phyloP scores from a whole-genome alignment of 2,797 vertebrate species.

The Clarias laeviceps region DNA sequence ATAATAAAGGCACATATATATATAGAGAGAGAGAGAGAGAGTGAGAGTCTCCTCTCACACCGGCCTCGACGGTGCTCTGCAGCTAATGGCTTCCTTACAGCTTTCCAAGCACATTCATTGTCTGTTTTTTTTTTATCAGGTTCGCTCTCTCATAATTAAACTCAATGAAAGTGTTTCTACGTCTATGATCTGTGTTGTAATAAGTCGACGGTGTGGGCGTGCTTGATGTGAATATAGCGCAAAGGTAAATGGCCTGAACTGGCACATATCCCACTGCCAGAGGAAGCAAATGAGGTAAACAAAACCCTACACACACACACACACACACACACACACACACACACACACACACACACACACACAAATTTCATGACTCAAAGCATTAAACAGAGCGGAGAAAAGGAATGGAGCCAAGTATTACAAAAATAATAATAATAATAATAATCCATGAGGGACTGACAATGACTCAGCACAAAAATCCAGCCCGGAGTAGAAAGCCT shows the following conservation, averaged over 20 bases:
- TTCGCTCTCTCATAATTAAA: slow-evolving; percentile 26
- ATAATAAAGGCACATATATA: slow-evolving; percentile 17
- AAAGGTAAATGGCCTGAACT: slow-evolving; percentile 44
- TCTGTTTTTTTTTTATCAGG: slow-evolving; percentile 15
- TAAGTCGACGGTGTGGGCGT: slow-evolving; percentile 3
- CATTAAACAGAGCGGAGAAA: slow-evolving; percentile 19
- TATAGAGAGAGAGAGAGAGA: background rate
- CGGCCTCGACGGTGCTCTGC: background rate
- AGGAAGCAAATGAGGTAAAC: slow-evolving; percentile 33
- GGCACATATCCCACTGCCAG: slow-evolving; percentile 30
- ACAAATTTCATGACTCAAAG: slow-evolving; percentile 30
- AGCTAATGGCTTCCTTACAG: slow-evolving; percentile 25
- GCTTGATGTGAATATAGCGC: slow-evolving; percentile 2
- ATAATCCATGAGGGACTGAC: slow-evolving; percentile 48
- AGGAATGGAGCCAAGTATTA: slow-evolving; percentile 36
- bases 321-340: background rate
- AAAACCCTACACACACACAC: slow-evolving; percentile 27
- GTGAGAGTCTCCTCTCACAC: background rate
- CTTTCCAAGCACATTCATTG: slow-evolving; percentile 31
- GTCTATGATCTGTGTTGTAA: background rate
- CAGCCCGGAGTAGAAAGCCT: background rate
- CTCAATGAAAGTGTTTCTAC: slow-evolving; percentile 23
- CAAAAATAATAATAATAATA: background rate
- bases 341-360: background rate
- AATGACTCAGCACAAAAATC: slow-evolving; percentile 56